Evolutionary conservation across 2,888 invertebrate genomes (phyloP).

Genomic region (Harpagoxenus sublaevis): DNA sequence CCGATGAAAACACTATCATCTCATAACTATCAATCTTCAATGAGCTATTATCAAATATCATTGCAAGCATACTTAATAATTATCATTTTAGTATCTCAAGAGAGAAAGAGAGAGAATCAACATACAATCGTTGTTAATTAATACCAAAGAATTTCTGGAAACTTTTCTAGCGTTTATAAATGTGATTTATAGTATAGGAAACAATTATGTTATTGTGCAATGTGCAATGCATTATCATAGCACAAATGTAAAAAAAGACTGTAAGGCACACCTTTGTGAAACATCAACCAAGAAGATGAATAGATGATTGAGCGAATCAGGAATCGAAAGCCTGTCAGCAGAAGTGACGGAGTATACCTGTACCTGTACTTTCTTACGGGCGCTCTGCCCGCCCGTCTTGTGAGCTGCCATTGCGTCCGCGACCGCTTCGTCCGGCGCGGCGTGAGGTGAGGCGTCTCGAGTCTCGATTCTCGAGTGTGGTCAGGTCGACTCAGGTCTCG

Average conservation of each 20-base stretch:
- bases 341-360: background rate
- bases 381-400: slow-evolving; percentile 87
- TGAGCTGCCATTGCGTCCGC: slow-evolving; percentile 85
- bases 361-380: slow-evolving; percentile 88
- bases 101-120: background rate
- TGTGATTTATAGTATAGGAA: background rate
- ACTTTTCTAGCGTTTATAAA: background rate
- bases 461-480: no score
- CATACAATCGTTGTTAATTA: background rate
- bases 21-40: background rate
- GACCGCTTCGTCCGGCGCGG: slow-evolving; percentile 33
- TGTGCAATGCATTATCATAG: background rate
- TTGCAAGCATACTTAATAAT: background rate
- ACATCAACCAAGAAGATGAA: background rate
- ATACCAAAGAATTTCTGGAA: background rate
- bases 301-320: background rate
- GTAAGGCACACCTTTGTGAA: background rate
- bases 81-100: background rate
- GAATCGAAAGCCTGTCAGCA: background rate
- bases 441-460: no score
- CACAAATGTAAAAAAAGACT: background rate
- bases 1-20: no score
- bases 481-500: background rate
- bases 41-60: background rate
- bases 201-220: background rate